Evolutionary conservation across 2,113 vertebrate species (phyloP).

Genomic region (Hippocampus comes): DNA sequence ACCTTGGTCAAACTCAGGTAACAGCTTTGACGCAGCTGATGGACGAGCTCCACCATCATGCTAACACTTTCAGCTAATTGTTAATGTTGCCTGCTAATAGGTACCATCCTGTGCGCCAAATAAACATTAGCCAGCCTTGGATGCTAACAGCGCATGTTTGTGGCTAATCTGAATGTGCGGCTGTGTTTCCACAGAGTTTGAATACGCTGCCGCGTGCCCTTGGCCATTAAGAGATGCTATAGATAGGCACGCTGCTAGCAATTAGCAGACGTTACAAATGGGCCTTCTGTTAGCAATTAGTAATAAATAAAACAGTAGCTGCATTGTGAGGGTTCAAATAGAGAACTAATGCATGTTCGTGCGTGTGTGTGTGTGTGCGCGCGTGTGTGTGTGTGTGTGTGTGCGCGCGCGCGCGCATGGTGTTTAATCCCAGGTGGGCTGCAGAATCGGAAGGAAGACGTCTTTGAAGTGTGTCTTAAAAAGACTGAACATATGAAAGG

Average conservation of each 20-base stretch:
- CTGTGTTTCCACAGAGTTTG: conserved; percentile 4
- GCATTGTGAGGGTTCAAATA: conserved; percentile 1
- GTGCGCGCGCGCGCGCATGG: background rate
- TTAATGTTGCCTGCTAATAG: background rate
- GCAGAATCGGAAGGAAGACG: conserved; percentile 42
- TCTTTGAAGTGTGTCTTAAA: conserved; percentile 3
- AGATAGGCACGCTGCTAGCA: background rate
- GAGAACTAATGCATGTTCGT: background rate
- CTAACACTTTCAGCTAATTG: background rate
- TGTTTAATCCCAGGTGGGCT: conserved; percentile 61
- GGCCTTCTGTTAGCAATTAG: background rate
- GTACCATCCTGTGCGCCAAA: background rate
- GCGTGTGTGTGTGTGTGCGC: background rate
- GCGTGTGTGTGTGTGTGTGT: background rate
- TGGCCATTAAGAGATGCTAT: conserved; percentile 8
- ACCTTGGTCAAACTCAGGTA: background rate
- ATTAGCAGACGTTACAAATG: background rate
- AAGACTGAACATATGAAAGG: background rate
- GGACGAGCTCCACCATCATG: background rate
- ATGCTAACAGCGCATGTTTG: background rate
- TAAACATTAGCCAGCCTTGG: background rate
- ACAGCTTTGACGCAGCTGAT: background rate
- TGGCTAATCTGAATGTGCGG: background rate
- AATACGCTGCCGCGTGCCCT: background rate
- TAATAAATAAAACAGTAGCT: background rate